These are phyloP conservation scores for Cryptoblepharus egeriae DNA, from an alignment of 2,797 vertebrate species.

Conservation along the genomic window DNA sequence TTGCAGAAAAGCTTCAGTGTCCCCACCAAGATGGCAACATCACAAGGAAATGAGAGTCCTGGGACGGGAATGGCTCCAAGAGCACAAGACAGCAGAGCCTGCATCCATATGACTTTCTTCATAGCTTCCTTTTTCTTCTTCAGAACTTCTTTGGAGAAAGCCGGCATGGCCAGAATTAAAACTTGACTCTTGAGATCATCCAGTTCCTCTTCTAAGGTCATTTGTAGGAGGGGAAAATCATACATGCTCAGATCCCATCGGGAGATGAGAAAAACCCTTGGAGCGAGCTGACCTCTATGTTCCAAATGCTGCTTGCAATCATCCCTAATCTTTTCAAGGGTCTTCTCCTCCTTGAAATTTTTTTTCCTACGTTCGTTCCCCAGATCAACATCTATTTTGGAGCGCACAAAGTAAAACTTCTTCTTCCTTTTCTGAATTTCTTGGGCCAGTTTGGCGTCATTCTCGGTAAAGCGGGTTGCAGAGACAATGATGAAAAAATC, in stretches of 20 bases:
- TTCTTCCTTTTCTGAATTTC: too few relatives aligned
- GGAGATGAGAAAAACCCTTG: slow-evolving; percentile 64
- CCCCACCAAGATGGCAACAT: slow-evolving; percentile 30
- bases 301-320: slow-evolving; percentile 44
- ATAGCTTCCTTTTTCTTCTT: background rate
- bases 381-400: too few relatives aligned
- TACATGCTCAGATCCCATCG: slow-evolving; percentile 12
- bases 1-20: slow-evolving; percentile 32
- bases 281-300: background rate
- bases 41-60: background rate
- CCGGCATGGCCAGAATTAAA: slow-evolving; percentile 23
- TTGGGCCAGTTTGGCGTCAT: too few relatives aligned
- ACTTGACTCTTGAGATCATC: slow-evolving; percentile 52
- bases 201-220: slow-evolving; percentile 54
- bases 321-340: too few relatives aligned
- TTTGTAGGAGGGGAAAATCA: slow-evolving; percentile 56
- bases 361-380: too few relatives aligned
- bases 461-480: too few relatives aligned
- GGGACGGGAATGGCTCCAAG: slow-evolving; percentile 17
- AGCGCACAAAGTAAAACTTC: too few relatives aligned
- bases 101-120: background rate
- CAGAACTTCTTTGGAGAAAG: background rate
- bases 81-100: background rate
- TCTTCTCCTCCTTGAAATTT: too few relatives aligned
- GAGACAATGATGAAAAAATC: too few relatives aligned